These are phyloP conservation scores for Calliphora vomitoria DNA, from an alignment of 2,888 invertebrate genomes.

Conservation along the genomic window DNA sequence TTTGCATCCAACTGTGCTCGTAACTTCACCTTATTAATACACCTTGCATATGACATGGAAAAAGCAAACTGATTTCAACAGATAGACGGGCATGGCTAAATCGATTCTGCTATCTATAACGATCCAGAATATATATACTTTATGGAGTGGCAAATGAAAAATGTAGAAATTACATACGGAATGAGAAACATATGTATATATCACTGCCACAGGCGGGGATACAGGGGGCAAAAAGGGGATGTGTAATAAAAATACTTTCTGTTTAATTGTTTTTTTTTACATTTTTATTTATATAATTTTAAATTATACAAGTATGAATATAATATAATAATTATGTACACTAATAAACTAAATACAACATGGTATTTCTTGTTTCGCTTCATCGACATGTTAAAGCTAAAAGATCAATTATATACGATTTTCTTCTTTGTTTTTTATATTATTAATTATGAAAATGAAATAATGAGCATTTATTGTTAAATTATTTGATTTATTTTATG, in stretches of 20 bases:
- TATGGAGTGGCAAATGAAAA: no score
- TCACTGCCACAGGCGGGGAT: no score
- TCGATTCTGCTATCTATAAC: no score
- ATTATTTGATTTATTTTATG: slow-evolving; percentile 27
- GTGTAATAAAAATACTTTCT: neutral
- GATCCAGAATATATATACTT: no score
- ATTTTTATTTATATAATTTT: slow-evolving; percentile 59
- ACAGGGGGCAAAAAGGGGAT: no score
- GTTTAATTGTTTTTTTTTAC: slow-evolving; percentile 5
- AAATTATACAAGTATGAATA: slow-evolving; percentile 63
- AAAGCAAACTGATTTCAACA: no score
- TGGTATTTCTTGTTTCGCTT: slow-evolving; percentile 48
- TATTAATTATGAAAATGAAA: neutral
- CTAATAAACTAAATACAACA: slow-evolving; percentile 64
- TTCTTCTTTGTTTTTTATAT: slow-evolving; percentile 1
- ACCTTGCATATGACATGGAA: no score
- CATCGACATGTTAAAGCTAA: slow-evolving; percentile 56
- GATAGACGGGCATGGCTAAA: no score
- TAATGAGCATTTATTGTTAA: slow-evolving; percentile 18
- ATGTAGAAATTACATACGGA: no score
- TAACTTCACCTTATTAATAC: no score
- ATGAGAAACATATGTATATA: no score
- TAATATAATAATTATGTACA: slow-evolving; percentile 57
- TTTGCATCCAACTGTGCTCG: no score
- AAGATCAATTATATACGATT: slow-evolving; percentile 23